Conservation (phyloP, 2,888 invertebrate genomes). For the Calephelis perditalis region DNA sequence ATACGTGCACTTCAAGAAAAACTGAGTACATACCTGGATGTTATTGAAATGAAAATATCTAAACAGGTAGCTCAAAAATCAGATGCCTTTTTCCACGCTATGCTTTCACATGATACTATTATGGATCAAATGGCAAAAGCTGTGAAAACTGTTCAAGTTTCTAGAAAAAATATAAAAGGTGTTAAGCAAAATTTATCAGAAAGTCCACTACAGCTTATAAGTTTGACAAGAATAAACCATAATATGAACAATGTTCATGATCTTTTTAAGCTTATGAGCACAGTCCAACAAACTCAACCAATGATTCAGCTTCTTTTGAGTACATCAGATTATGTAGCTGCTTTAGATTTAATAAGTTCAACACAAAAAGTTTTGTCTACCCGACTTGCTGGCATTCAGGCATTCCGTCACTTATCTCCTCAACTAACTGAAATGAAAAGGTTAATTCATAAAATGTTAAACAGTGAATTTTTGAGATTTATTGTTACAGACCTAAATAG, state of each 20-base stretch:
- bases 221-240: slow-evolving; percentile 80
- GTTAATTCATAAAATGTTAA: slow-evolving; percentile 97
- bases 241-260: slow-evolving; percentile 83
- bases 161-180: slow-evolving; percentile 85
- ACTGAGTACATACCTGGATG: slow-evolving; percentile 95
- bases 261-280: slow-evolving; percentile 92
- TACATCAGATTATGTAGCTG: slow-evolving; percentile 97
- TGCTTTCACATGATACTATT: slow-evolving; percentile 98
- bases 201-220: slow-evolving; percentile 88
- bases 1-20: slow-evolving; percentile 90
- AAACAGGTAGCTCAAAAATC: slow-evolving; percentile 96
- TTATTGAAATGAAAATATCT: slow-evolving; percentile 95
- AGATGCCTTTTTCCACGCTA: slow-evolving; percentile 98
- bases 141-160: slow-evolving; percentile 83
- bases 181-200: slow-evolving; percentile 89
- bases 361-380: slow-evolving; percentile 95
- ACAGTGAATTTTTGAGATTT: slow-evolving; percentile 95
- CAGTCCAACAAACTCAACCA: slow-evolving; percentile 98
- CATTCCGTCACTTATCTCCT: slow-evolving; percentile 96
- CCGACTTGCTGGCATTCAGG: slow-evolving; percentile 94
- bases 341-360: slow-evolving; percentile 96
- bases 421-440: slow-evolving; percentile 97
- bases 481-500: slow-evolving; percentile 94
- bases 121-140: slow-evolving; percentile 96
- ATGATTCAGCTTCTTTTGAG: slow-evolving; percentile 96